phyloP scores from a whole-genome alignment of 2,797 vertebrate genomes.

The Anas georgica region DNA sequence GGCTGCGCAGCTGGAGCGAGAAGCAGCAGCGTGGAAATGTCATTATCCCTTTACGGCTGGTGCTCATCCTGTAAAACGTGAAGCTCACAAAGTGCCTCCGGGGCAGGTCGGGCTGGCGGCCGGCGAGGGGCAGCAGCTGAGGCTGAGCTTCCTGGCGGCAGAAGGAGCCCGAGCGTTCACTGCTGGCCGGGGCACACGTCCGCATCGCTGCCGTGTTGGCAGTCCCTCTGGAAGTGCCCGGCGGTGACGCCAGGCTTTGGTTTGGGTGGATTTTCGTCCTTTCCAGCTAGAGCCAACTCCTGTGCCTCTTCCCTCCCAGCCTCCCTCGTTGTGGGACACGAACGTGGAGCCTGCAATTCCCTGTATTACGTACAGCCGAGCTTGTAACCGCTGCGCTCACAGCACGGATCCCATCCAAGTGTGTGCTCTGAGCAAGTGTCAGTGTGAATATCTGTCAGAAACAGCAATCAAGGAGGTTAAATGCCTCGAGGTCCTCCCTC shows the following conservation, averaged over 20 bases:
- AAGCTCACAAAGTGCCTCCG: neutral
- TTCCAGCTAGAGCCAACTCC: neutral
- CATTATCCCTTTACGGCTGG: neutral
- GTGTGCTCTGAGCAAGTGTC: fast-evolving
- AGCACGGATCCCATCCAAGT: neutral
- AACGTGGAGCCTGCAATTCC: neutral
- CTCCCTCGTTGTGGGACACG: neutral
- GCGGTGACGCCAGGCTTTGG: neutral
- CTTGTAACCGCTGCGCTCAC: neutral
- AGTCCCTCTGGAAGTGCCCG: neutral
- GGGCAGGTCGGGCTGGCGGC: neutral
- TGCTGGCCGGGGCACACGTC: neutral
- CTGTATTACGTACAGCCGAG: neutral
- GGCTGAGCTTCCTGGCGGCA: neutral
- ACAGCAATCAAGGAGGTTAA: neutral
- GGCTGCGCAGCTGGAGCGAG: neutral
- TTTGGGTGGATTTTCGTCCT: neutral
- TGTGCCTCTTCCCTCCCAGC: neutral
- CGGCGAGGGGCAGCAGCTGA: neutral
- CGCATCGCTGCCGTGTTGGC: fast-evolving
- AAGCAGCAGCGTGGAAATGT: neutral
- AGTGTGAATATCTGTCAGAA: neutral
- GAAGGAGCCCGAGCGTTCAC: fast-evolving
- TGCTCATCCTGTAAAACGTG: neutral
- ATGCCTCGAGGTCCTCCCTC: neutral